A percentile compares a stretch with the other conserved stretches of the same genome.
Conservation (phyloP, 2,113 vertebrate genomes). For the Pseudopipra pipra region DNA sequence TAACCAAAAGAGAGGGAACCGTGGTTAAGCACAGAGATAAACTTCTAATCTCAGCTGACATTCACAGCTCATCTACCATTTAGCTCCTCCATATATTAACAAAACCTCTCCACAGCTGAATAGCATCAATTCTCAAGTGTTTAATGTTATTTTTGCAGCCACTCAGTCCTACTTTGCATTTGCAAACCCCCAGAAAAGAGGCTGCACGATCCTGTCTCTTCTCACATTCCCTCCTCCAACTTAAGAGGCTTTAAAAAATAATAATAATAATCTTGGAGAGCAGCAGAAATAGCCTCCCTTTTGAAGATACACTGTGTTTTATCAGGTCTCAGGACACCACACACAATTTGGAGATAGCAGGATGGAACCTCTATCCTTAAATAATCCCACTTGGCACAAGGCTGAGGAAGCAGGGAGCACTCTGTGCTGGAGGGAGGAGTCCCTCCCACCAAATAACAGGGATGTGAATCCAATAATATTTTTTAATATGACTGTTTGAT, state of each 20-base stretch:
- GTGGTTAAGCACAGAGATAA: background rate
- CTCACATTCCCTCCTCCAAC: background rate
- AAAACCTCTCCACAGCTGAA: background rate
- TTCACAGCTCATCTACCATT: background rate
- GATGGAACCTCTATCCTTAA: background rate
- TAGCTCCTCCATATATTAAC: background rate
- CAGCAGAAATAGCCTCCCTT: background rate
- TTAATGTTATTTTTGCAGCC: background rate
- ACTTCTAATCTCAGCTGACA: background rate
- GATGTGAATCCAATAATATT: background rate
- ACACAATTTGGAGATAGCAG: rapidly evolving
- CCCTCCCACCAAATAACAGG: rapidly evolving
- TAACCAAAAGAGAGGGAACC: background rate
- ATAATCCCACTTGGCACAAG: rapidly evolving
- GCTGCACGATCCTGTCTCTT: background rate
- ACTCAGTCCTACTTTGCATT: background rate
- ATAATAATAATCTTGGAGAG: background rate
- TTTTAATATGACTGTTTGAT: background rate
- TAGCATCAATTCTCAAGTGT: background rate
- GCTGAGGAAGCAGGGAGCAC: background rate
- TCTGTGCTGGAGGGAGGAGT: background rate
- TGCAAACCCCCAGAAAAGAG: background rate
- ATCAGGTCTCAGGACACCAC: background rate
- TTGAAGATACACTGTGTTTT: background rate
- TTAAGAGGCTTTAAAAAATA: background rate